Evolutionary conservation across 2,888 invertebrate genomes (phyloP), one percentile per base, ranked within the genome.

Genomic region (Poecilobothrus nobilitatus): DNA sequence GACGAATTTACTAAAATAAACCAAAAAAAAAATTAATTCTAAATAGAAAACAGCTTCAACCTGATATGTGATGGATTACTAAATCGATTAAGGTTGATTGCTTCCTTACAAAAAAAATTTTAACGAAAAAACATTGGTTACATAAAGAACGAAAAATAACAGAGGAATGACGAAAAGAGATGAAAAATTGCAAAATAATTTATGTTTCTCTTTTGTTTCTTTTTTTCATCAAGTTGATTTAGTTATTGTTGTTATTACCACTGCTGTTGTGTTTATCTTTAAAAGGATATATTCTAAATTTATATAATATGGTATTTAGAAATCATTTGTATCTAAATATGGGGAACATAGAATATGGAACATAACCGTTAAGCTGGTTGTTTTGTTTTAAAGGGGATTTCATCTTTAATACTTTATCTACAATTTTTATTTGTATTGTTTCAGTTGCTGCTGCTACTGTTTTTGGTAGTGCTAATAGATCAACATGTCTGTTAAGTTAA

Each of bases 61-160:
- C 71, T 71, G 68, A 71, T 72, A 70, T 72, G 72, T 72, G 72
- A 72, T 72, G 71, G 72, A 72, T 72, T 72, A 71, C 72, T 69
- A 70, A 71, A 71, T 71, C 72, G 72, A 72, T 72, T 72, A 72
- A 70, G 70, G 72, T 71, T 72, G 72, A 72, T 72, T 72, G 72
- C 71, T 72, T 67, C 67, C 65, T 66, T 66, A 71, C 68, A 69
- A 27, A 27, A 27, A 27, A 27, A 4, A 27, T 27, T 27, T 27
- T 27, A 27, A 63, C 4, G 27, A 22, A 63, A 27, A 63, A 12
- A 63, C 2, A 15, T 53, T 37, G 5, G 27, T 18, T 53, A 53
- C 53, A 53, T 6, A 18, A 12, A 18, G 53, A 53, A 41, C 18
- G n/a, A 53, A 53, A 53, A 53, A 15, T 53, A 53, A 8, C 41